Evolutionary conservation across 2,113 vertebrate species (phyloP), one percentile per base, ranked within the genome.

Genomic region (Ammodytes dubius): DNA sequence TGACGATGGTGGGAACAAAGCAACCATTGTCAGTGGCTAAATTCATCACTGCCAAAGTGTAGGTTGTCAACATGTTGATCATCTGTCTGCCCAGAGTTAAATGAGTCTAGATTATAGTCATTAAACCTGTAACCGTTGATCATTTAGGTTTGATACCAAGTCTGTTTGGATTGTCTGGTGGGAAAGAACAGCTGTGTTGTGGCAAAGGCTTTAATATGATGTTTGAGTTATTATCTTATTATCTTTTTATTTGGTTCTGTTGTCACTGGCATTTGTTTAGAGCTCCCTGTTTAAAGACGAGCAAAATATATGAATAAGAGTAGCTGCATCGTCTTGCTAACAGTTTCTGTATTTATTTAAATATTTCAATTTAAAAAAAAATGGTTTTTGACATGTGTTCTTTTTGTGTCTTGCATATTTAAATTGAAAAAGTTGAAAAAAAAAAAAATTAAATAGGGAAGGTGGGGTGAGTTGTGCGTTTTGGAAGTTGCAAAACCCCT

Each of bases 181-280:
- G 58, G 64, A 19, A 13, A 14, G 9, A 64, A n/a, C 91, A 92
- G 84, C 91, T 93, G 87, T 93, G 91, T 93, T 92, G 79, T 90
- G 87, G 81, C 50, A 47, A 66, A 47, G 5, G 49, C 60, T 68
- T 87, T 84, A 88, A 89, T 90, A 67, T 37, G 65, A 81, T 77
- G 70, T 52, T 74, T 64, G 9, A 50, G 64, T 86, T 72, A 65
- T 79, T 74, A 80, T 67, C 40, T 10, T n/a, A n/a, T 53, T 76
- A 40, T 45, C 17, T 45, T 70, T 56, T 86, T 39, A 78, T 86
- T 72, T 67, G 5, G 65, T 47, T 46, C 11, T 68, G 54, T 54
- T 5, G 52, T 66, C 54, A 14, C 27, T 60, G 60, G 42, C 50
- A 60, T 47, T 79, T 73, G 27, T 1, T 87, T 47, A 63, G 39